A percentile compares a stretch with the other conserved stretches of the same genome.
These are phyloP conservation scores for Drosophila micromelanica DNA, from an alignment of 1,140 invertebrate species.

Conservation along the genomic window DNA sequence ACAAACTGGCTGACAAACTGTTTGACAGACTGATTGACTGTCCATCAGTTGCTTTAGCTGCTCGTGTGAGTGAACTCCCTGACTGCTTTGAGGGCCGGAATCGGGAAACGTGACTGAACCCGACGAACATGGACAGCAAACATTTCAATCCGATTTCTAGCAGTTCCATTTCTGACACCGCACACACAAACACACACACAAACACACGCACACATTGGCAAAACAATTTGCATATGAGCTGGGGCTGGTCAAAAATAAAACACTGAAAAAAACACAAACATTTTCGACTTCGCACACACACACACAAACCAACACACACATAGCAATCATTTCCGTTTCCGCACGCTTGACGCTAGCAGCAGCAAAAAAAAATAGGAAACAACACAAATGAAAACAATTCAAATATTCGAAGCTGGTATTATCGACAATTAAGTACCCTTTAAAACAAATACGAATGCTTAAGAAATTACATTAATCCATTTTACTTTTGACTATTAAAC, in stretches of 20 bases:
- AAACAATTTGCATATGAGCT: slow-evolving; percentile 73
- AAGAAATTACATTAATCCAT: no score
- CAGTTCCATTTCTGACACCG: slow-evolving; percentile 64
- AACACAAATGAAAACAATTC: slow-evolving; percentile 27
- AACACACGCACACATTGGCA: slow-evolving; percentile 10
- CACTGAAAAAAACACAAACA: slow-evolving; percentile 57
- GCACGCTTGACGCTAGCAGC: slow-evolving; percentile 77
- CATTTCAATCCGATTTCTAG: slow-evolving; percentile 80
- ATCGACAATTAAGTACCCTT: slow-evolving; percentile 16
- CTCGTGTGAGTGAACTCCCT: slow-evolving; percentile 66
- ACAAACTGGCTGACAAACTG: slow-evolving; percentile 64
- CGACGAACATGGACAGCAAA: slow-evolving; percentile 71
- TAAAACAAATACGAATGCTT: background rate
- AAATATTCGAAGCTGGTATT: background rate
- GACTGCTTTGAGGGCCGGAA: slow-evolving; percentile 33
- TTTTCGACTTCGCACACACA: slow-evolving; percentile 49
- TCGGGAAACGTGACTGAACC: slow-evolving; percentile 61
- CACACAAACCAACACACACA: slow-evolving; percentile 29
- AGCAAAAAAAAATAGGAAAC: slow-evolving; percentile 42
- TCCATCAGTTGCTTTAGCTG: slow-evolving; percentile 44
- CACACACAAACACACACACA: slow-evolving; percentile 46
- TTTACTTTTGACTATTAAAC: no score
- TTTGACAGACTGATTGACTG: slow-evolving; percentile 41
- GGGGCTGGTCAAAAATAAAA: slow-evolving; percentile 40
- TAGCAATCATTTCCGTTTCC: slow-evolving; percentile 76